Evolutionary conservation across 2,888 invertebrate species (phyloP), one percentile per base, ranked within the genome.

Genomic region (Drosophila pseudotakahashii): DNA sequence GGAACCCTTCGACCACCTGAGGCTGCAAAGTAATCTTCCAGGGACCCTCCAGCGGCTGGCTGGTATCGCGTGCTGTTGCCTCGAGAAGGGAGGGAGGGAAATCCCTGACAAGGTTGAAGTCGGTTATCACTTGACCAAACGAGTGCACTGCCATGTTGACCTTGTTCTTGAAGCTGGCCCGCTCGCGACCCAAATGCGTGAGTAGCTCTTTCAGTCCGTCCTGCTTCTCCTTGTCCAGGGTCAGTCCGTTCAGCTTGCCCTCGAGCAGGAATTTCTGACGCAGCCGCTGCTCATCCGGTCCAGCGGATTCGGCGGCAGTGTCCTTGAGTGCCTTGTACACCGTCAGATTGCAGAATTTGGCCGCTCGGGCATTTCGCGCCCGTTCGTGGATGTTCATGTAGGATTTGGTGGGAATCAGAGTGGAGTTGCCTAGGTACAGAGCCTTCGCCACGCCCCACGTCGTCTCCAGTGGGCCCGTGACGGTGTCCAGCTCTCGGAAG

Each of bases 391-490:
- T 95, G 83, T 95, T 94, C 80, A 96, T 92, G 85, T 97, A 97
- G 50, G 94, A 94, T 81, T 95, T 95, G 5, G 95, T 95, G 0
- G 97, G 96, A 94, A 97, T 96, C 11, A 96, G 90, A 0, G 95
- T 94, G 83, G 95, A 95, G 87, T 96, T 96, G 6, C 96, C 96
- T 53, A 96, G 92, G 89, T 96, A 97, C 11, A 98, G 91, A 4
- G 96, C 95, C 91, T 97, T 98, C 0, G 97, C 95, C 79, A 97
- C 94, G 10, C 97, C 97, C 97, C 97, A 98, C 4, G 97, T 97
- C 52, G 95, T 94, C 89, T 97, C 96, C 51, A 98, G 91, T 10
- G 96, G 95, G 1, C 94, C 93, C 36, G 95, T 94, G 1, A 95
- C 90, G 79, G 94, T 94, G 89, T 98, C 98, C 30, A 98, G 89